These are phyloP conservation scores for Aquatica leii DNA, from an alignment of 2,888 invertebrate genomes.

Conservation along the genomic window DNA sequence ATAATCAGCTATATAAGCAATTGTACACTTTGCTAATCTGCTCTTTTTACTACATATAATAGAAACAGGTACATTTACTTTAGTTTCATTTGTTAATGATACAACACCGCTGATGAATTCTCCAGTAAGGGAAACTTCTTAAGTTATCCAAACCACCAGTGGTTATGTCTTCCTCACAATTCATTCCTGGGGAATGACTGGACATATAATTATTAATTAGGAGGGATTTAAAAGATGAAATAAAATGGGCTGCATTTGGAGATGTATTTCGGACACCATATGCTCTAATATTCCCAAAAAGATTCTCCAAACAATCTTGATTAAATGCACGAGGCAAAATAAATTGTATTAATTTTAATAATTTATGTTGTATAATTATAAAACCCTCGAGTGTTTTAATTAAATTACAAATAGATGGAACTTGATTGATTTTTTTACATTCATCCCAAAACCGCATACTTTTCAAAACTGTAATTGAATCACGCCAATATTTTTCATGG, in stretches of 20 bases:
- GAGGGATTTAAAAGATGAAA: slow-evolving; percentile 31
- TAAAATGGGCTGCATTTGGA: slow-evolving; percentile 23
- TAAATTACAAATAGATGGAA: slow-evolving; percentile 29
- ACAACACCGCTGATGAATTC: too few relatives aligned
- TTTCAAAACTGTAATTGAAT: too few relatives aligned
- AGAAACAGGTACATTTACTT: too few relatives aligned
- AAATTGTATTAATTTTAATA: slow-evolving; percentile 8
- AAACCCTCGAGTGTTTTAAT: slow-evolving; percentile 31
- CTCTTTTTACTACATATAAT: too few relatives aligned
- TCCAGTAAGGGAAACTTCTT: not conserved
- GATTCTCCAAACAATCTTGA: slow-evolving; percentile 39
- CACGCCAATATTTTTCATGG: too few relatives aligned
- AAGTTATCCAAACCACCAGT: slow-evolving; percentile 20
- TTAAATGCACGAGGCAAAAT: slow-evolving; percentile 28
- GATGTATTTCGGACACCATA: slow-evolving; percentile 33
- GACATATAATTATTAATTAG: slow-evolving; percentile 36
- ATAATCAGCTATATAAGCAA: too few relatives aligned
- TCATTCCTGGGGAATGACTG: slow-evolving; percentile 28
- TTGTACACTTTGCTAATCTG: too few relatives aligned
- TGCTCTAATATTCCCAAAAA: slow-evolving; percentile 27
- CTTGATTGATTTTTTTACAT: too few relatives aligned
- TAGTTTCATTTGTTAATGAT: too few relatives aligned
- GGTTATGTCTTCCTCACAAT: slow-evolving; percentile 33
- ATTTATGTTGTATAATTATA: slow-evolving; percentile 17
- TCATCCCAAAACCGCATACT: too few relatives aligned